phyloP scores from a whole-genome alignment of 2,113 vertebrate genomes.

The Ifrita kowaldi region DNA sequence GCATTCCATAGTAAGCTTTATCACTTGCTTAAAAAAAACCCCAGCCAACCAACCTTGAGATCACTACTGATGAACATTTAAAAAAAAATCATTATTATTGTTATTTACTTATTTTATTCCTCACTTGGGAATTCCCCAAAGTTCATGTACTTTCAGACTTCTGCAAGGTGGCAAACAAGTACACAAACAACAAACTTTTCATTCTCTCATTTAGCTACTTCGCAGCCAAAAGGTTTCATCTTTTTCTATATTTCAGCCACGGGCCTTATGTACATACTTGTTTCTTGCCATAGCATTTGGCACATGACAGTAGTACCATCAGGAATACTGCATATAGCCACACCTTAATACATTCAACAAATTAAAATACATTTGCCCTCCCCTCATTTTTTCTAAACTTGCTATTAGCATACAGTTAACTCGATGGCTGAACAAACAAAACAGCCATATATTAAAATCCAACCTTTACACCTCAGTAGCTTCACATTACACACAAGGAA shows the following conservation, averaged over 20 bases:
- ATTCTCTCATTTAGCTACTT: not conserved
- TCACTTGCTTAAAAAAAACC: not conserved
- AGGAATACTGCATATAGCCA: not conserved
- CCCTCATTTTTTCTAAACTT: not conserved
- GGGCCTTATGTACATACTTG: rapidly evolving
- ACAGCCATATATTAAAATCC: not conserved
- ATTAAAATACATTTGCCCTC: not conserved
- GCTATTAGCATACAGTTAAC: not conserved
- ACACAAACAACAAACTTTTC: not conserved
- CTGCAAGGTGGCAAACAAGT: not conserved
- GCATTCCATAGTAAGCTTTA: not conserved
- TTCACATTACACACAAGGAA: not conserved
- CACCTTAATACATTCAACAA: not conserved
- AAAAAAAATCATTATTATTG: not conserved
- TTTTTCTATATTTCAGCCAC: not conserved
- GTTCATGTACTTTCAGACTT: not conserved
- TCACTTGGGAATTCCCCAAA: not conserved
- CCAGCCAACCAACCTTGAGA: not conserved
- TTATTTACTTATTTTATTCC: not conserved
- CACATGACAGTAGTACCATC: not conserved
- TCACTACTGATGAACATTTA: rapidly evolving
- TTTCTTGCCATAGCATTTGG: not conserved
- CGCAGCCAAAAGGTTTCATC: not conserved
- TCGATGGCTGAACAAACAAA: not conserved
- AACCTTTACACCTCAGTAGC: not conserved